Base-by-base conservation (phyloP, 2,797 vertebrate genomes). In the Lepilemur septentrionalis region DNA sequence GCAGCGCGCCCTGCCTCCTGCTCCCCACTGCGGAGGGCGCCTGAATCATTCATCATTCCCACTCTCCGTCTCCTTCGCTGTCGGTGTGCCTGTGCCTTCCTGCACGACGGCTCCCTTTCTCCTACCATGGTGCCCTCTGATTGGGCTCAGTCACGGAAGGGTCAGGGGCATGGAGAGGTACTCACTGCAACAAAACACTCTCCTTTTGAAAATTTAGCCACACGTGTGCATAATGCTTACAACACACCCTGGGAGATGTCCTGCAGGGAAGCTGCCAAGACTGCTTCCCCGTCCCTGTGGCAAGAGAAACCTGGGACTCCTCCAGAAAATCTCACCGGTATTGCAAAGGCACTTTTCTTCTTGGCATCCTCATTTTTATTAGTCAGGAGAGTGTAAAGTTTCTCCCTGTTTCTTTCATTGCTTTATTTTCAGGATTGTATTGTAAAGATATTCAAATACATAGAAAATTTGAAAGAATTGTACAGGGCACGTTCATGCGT, bases 21-120 rank as follows among this genome's bases (percentile, higher is more conserved):
- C 7, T 35, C 30, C 30, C 30, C 15, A 0, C 30, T 12, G 5
- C 28, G 9, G 52, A 32, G 32, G 18, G 32, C 0, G 0, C 5
- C 20, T 25, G 46, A 22, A 7, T n/a, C 50, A 0, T 18, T 20
- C 7, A 4, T 48, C 2, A 1, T 25, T 4, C 32, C 32, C n/a
- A 7, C 15, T 25, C 35, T 25, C 4, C 2, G 30, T 13, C 28
- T 41, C 55, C 38, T 13, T n/a, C 7, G 4, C 89, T 73, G 12
- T 38, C 8, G 12, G 32, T 30, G 20, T 20, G 50, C 67, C 6
- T 18, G 11, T 5, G 3, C 1, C 41, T 78, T 41, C 14, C 32
- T 25, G 41, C 8, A 11, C 32, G 41, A 18, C 38, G 22, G 50
- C 41, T 69, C n/a, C 7, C 18, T 50, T 11, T 14, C 28, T 61